Evolutionary conservation across 2,797 vertebrate genomes (phyloP), one percentile per base, ranked within the genome.

Genomic region (Zenarchopterus dispar): DNA sequence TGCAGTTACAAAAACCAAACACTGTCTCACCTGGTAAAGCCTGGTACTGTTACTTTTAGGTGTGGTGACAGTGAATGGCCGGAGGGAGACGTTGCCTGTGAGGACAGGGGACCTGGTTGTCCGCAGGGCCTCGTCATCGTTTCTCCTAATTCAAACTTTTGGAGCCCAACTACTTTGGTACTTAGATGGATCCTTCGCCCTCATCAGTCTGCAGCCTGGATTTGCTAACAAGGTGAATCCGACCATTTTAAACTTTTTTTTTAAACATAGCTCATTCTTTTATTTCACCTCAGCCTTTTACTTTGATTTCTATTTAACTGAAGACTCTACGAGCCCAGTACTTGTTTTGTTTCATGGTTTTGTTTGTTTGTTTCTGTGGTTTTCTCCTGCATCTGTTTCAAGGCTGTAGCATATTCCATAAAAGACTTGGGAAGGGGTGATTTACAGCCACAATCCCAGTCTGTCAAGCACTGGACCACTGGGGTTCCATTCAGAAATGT

Each of bases 131-230:
- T 96, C 97, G 11, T 96, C 95, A 1, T 77, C 91, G 58, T 97
- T 97, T 80, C 80, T 98, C 56, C 86, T 96, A 17, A 86, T 97
- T 33, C 94, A 89, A 75, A 72, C 92, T 0, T 93, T 94, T 2
- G 94, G 94, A 0, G 94, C 93, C n/a, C 91, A 90, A 43, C 4
- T 97, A 22, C 91, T 97, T 4, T 97, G 96, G 97, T 90, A 94
- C 13, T 56, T 95, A 33, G 90, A 93, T 0, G 93, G 93, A 43
- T 91, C 96, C 1, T 55, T 93, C 0, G 70, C 62, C 2, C 88
- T 96, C 55, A 82, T 98, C 86, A 95, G 91, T 6, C 88, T 97
- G 5, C 95, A 96, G 52, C 96, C 97, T 0, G 61, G 82, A 45
- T 94, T 96, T 2, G 91, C 95, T 26, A 81, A 92, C 77, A 95